Evolutionary conservation across 1,140 invertebrate species (phyloP), one percentile per base, ranked within the genome.

Genomic region (Magallana gigas): DNA sequence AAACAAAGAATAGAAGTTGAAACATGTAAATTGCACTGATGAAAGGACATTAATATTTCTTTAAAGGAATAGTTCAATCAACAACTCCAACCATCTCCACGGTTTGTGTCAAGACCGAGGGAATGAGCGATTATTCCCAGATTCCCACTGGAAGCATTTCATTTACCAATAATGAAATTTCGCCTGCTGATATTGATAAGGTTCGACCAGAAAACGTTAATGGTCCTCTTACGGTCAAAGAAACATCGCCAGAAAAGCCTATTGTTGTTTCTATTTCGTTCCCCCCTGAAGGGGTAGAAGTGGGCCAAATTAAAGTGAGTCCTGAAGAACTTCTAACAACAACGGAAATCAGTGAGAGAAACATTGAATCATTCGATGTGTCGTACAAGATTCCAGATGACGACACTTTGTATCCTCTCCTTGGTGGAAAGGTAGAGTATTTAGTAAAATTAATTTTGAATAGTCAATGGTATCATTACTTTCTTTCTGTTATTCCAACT

Each of bases 321-420:
- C 68, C 68, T 23, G 68, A 76, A 14, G 68, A 76, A 9, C 68
- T 76, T 76, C 68, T 76, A 36, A 18, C 68, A 12, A 11, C 8
- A 3, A 76, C 23, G 1, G 4, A 36, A 29, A 29, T 76, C 8
- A 29, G 68, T 76, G 23, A 76, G 23, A 76, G 18, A 18, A 76
- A 76, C 12, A 9, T 76, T 36, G 68, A 76, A 1, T 76, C 23
- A 11, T 76, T 76, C 68, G 36, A 18, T 9, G 68, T 76, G 8
- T 76, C 68, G 36, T 76, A 76, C 23, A 76, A 76, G 14, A 76
- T 29, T 18, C 68, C 68, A 76, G 68, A 29, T 3, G 68, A 76
- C 36, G 23, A 36, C 23, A 76, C 68, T 12, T 29, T 76, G 23
- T 76, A 76, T 23, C 68, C 68, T 3, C 14, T 76, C 2, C 23